Percentiles rank a stretch among this genome's conserved stretches.
Evolutionary conservation across 2,797 vertebrate genomes (phyloP).

Genomic region (Graptemys geographica): DNA sequence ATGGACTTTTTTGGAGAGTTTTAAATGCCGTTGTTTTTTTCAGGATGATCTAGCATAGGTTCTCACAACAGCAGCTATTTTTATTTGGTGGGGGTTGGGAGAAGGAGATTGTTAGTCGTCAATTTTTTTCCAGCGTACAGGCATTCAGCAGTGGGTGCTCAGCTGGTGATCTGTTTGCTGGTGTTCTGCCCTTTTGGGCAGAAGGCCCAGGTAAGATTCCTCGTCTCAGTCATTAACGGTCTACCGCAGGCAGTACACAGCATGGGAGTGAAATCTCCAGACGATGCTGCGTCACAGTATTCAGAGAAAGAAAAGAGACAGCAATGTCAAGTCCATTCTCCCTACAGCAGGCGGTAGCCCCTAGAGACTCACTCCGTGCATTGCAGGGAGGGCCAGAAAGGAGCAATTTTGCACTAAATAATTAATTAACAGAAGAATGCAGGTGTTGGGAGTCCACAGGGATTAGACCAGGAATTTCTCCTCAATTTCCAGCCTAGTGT

Average conservation of each 20-base stretch:
- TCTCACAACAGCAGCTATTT: neutral
- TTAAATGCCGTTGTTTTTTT: neutral
- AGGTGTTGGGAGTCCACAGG: neutral
- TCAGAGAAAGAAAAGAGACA: neutral
- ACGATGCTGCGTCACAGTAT: neutral
- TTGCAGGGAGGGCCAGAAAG: neutral
- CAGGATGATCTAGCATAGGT: neutral
- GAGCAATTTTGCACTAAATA: neutral
- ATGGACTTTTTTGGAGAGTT: neutral
- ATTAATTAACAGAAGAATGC: neutral
- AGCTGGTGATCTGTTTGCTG: neutral
- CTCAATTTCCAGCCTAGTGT: neutral
- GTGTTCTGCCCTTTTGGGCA: neutral
- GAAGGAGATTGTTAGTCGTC: neutral
- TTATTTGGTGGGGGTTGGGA: neutral
- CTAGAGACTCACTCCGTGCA: neutral
- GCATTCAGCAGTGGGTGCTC: neutral
- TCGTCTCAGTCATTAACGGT: neutral
- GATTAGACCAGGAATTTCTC: neutral
- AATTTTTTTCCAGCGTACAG: neutral
- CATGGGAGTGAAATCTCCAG: neutral
- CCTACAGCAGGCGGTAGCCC: neutral
- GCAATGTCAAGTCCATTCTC: neutral
- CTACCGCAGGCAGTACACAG: neutral
- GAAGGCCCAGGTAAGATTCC: neutral